Conservation (phyloP, 2,113 vertebrate genomes). For the Crotalus helleri region DNA sequence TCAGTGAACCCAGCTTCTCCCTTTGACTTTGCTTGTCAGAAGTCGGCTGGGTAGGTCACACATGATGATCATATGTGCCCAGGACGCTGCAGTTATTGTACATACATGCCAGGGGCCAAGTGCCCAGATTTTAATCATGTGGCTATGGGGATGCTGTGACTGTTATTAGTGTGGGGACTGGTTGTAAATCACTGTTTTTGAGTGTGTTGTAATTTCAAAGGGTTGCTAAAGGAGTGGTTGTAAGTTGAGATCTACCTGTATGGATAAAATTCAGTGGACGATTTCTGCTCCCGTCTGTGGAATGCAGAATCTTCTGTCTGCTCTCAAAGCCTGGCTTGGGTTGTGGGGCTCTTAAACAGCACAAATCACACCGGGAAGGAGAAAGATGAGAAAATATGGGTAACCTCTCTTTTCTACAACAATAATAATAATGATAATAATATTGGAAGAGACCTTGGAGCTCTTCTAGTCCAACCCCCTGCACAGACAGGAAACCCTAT, state of each 20-base stretch:
- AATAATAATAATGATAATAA: too few relatives aligned
- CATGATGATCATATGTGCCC: neutral
- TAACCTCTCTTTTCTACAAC: neutral
- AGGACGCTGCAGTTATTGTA: neutral
- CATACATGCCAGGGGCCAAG: neutral
- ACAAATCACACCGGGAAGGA: neutral
- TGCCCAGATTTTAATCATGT: neutral
- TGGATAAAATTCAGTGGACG: neutral
- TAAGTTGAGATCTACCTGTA: neutral
- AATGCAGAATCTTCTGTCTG: neutral
- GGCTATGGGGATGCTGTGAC: neutral
- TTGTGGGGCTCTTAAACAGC: neutral
- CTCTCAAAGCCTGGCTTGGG: neutral
- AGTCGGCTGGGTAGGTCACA: neutral
- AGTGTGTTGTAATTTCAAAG: neutral
- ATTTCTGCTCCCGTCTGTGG: neutral
- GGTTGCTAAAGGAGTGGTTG: neutral
- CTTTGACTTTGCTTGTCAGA: neutral
- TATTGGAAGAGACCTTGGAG: too few relatives aligned
- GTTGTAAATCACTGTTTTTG: neutral
- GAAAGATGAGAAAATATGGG: neutral
- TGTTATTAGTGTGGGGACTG: neutral
- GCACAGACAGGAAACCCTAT: too few relatives aligned
- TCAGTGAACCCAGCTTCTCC: too few relatives aligned
- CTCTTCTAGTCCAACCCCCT: too few relatives aligned